Base-by-base conservation (phyloP, 2,888 invertebrate species). In the Odontocerum albicorne region DNA sequence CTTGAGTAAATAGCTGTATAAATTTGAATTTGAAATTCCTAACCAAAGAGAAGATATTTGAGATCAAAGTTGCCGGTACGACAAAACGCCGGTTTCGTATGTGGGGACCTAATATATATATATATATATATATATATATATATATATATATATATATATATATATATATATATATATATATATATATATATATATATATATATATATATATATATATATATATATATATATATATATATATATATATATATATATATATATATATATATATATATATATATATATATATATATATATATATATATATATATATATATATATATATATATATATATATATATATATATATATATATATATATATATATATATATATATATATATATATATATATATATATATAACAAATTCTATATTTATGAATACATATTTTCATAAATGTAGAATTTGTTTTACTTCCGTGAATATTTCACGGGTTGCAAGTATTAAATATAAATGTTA, bases 161-260 rank as follows among this genome's bases (percentile, higher is more conserved):
- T 27, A 42, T 42, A 49, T 42, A 49, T 21, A 49, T 49, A 45
- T 45, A 45, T 45, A 49, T 42, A 42, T 49, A 22, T 27, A 45
- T 42, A 42, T 42, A 49, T 21, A 49, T 44, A 44, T 45, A 49
- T 45, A 45, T 19, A 21, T 49, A 44, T 49, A 49, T 49, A 49
- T 49, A 49, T 49, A 49, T 47, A 49, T 44, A 49, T 49, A 49
- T 47, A 49, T 49, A 46, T 46, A 46, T 44, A 49, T 46, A 47
- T 49, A 49, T 49, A 49, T 49, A 49, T 49, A 49, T 49, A 49
- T 49, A 49, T 49, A 49, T 49, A 49, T 49, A 49, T 49, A 49
- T 49, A 49, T 49, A 49, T 49, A 49, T 47, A 49, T 49, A 49
- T 49, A 49, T 49, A 49, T 49, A 49, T 49, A 49, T 47, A 49